These are phyloP conservation scores for Clarias macrocephalus DNA, from an alignment of 2,113 vertebrate species.

Conservation along the genomic window DNA sequence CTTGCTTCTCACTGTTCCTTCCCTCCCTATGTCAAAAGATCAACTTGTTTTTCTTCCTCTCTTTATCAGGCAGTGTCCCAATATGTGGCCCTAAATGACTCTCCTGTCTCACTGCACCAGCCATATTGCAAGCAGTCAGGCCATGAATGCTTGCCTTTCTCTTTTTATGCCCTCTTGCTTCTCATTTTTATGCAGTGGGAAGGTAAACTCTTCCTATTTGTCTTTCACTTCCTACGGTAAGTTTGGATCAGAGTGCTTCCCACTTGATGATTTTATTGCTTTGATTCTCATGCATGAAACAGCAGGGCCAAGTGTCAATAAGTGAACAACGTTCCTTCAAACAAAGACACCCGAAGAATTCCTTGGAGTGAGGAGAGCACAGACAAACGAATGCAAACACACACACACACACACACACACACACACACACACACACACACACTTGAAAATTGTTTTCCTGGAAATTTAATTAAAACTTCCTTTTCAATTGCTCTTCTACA, in stretches of 20 bases:
- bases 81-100: conserved; percentile 42
- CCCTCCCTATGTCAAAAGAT: conserved; percentile 53
- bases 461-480: neutral
- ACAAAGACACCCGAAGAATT: conserved; percentile 66
- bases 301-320: conserved; percentile 72
- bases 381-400: conserved; percentile 61
- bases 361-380: conserved; percentile 62
- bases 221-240: conserved; percentile 69
- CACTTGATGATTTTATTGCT: conserved; percentile 73
- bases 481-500: neutral
- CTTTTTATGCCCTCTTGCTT: conserved; percentile 48
- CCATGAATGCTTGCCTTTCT: conserved; percentile 49
- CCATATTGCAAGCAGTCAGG: conserved; percentile 23
- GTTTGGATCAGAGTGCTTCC: conserved; percentile 69
- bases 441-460: conserved; percentile 16
- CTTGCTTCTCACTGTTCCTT: conserved; percentile 55
- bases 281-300: conserved; percentile 72
- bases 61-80: conserved; percentile 50
- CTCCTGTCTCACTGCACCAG: neutral
- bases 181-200: conserved; percentile 70
- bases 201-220: conserved; percentile 71
- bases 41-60: conserved; percentile 56
- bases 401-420: conserved; percentile 61
- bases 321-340: conserved; percentile 69
- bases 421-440: conserved; percentile 49